These are phyloP conservation scores for Macroramphosus scolopax DNA, from an alignment of 2,797 vertebrate species.

Conservation along the genomic window DNA sequence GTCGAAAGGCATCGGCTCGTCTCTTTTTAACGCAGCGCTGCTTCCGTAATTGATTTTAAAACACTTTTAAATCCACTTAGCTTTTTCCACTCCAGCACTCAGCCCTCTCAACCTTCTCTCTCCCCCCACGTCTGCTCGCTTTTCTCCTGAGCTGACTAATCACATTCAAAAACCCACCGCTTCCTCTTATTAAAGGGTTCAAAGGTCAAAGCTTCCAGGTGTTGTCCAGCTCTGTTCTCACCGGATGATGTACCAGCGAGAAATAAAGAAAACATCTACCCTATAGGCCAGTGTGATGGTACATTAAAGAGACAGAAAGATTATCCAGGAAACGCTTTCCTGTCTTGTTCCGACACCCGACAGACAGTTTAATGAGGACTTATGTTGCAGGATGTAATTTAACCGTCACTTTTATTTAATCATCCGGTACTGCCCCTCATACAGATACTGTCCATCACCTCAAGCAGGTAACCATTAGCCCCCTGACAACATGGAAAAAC, in stretches of 20 bases:
- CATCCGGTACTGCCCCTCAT: too few relatives aligned
- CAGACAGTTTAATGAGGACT: constrained; percentile 19
- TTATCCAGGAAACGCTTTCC: neutral
- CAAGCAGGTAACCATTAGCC: too few relatives aligned
- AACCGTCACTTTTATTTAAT: constrained; percentile 22
- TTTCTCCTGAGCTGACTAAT: constrained; percentile 40
- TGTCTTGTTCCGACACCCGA: constrained; percentile 14
- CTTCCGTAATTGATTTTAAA: constrained; percentile 57
- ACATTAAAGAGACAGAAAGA: constrained; percentile 19
- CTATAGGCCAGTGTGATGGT: neutral
- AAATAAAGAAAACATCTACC: neutral
- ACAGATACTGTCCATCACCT: too few relatives aligned
- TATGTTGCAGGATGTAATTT: constrained; percentile 18
- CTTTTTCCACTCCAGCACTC: constrained; percentile 6
- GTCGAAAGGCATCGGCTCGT: too few relatives aligned
- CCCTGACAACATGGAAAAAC: too few relatives aligned
- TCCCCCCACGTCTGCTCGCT: neutral
- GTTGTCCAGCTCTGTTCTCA: constrained; percentile 30
- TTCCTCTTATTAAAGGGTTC: constrained; percentile 44
- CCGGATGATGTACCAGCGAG: constrained; percentile 11
- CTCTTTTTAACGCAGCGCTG: too few relatives aligned
- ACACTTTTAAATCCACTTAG: constrained; percentile 56
- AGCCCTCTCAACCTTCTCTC: constrained; percentile 2
- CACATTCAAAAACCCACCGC: constrained; percentile 44
- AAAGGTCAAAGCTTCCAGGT: constrained; percentile 60